A percentile compares a stretch with the other conserved stretches of the same genome.
phyloP scores from a whole-genome alignment of 2,113 vertebrate species.

The Thermophis baileyi region DNA sequence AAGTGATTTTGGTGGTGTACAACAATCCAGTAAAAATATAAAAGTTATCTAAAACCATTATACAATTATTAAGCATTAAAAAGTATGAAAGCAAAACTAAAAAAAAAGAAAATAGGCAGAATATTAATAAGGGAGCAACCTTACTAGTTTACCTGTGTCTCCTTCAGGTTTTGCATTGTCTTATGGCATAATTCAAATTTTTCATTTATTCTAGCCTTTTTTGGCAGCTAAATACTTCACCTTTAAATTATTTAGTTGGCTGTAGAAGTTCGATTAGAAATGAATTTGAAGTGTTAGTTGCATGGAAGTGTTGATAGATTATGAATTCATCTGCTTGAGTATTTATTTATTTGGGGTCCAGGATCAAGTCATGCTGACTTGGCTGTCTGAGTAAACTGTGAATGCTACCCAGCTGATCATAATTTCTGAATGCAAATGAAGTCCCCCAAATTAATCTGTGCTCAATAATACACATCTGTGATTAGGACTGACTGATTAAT shows the following conservation, averaged over 20 bases:
- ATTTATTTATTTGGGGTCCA: background rate
- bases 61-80: background rate
- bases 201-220: background rate
- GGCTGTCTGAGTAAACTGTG: background rate
- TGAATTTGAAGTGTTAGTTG: background rate
- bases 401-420: background rate
- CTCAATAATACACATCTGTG: background rate
- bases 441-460: background rate
- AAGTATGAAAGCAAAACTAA: background rate
- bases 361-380: background rate
- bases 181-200: background rate
- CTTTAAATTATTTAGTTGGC: background rate
- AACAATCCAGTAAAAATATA: background rate
- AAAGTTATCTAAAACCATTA: background rate
- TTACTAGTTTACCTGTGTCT: background rate
- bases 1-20: background rate
- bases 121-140: background rate
- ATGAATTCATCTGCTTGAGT: background rate
- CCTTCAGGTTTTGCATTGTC: background rate
- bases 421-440: background rate
- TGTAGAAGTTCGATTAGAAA: background rate
- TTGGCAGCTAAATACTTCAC: background rate
- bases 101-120: background rate
- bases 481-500: constrained; percentile 2
- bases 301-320: background rate